phyloP scores from a whole-genome alignment of 2,113 vertebrate genomes.

The Crotalus horridus region DNA sequence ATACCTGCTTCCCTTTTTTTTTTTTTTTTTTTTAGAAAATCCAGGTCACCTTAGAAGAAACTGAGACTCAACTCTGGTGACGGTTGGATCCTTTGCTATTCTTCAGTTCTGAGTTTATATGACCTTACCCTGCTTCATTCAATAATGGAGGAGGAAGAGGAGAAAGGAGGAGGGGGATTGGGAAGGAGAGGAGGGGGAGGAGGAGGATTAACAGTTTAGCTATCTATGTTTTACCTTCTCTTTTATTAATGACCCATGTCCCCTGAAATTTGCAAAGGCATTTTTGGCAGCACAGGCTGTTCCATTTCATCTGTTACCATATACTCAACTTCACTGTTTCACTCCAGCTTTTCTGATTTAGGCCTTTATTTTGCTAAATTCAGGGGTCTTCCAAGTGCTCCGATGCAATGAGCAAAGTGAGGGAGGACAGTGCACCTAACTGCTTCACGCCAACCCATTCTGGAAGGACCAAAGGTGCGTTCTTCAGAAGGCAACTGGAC shows the following conservation, averaged over 20 bases:
- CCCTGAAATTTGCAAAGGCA: background rate
- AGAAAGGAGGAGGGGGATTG: fast-evolving
- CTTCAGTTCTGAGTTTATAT: background rate
- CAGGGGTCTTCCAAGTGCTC: background rate
- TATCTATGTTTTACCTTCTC: background rate
- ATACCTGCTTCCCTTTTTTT: background rate
- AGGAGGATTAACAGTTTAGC: background rate
- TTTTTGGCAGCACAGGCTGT: background rate
- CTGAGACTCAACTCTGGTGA: background rate
- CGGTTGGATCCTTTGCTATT: background rate
- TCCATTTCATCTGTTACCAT: background rate
- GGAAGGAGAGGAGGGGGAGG: too few relatives aligned
- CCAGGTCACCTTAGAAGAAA: background rate
- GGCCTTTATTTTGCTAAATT: background rate
- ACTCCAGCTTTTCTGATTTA: background rate
- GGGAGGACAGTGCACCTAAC: too few relatives aligned
- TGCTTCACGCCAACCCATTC: background rate
- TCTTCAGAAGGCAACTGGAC: too few relatives aligned
- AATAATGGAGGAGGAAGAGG: background rate
- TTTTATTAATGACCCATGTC: background rate
- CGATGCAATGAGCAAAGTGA: background rate
- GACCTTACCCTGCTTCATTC: background rate
- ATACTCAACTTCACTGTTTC: background rate
- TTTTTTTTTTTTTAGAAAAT: background rate
- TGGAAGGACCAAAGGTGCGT: background rate